Base-by-base conservation (phyloP, 1,140 invertebrate genomes). In the Brachionus rubens region DNA sequence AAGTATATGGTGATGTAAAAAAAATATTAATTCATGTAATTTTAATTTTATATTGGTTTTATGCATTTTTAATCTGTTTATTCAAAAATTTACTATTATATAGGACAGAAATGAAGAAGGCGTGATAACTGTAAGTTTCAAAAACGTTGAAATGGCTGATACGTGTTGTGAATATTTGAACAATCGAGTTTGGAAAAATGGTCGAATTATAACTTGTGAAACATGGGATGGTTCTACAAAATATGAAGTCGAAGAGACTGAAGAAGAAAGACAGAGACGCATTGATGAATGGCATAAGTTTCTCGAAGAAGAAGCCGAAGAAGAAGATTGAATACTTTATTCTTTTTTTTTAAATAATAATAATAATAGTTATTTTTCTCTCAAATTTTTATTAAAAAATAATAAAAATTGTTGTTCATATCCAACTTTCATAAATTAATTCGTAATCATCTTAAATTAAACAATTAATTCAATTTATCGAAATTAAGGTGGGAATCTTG, bases 101-200 rank as follows among this genome's bases (percentile, higher is more conserved):
- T 24, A 65, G 46, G 68, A 68, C n/a, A 28, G 26, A 30, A 75
- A 75, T 56, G 48, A 48, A 3, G 72, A 54, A 36, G 72, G 72
- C 21, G 50, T 75, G 12, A 50, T 59, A 14, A 75, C 72, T 9
- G 72, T 75, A 2, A 43, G 50, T 26, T 75, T 75, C 30, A 40
- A 24, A 40, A 26, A 75, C 3, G 48, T 75, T 56, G 72, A 75
- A 40, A 54, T 54, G 48, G 72, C 48, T 10, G 72, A 75, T 75
- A n/a, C 14, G 28, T 75, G 72, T 12, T 75, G 72, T 56, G 48
- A 75, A 75, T 75, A 75, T 59, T 46, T 75, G 16, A 59, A 75
- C 14, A 54, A 75, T 40, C 12, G 72, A 75, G 46, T 75, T 41
- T 75, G 72, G 72, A 72, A 72, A 48, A 54, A 75, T 75, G 50